Base-by-base conservation (phyloP, 1,140 invertebrate species). In the Halictus rubicundus region DNA sequence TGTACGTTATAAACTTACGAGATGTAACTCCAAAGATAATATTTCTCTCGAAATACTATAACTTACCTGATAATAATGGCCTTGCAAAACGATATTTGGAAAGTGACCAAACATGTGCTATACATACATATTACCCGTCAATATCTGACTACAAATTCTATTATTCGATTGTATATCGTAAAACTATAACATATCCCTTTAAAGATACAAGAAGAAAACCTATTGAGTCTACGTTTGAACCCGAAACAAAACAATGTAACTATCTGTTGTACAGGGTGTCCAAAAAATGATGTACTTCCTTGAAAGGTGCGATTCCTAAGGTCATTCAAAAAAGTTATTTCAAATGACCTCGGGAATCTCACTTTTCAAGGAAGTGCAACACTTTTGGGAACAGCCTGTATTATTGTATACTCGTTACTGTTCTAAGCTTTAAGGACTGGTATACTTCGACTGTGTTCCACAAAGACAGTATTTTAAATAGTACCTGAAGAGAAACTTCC, bases 51-150 rank as follows among this genome's bases (percentile, higher is more conserved):
- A 2, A 68, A 60, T n/a, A 72, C 10, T 66, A 27, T 64, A 72
- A 57, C 54, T 78, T 70, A 84, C 49, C 59, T 83, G 19, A 72
- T 72, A 23, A 65, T 37, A 25, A 82, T 77, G 63, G 81, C 54
- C 81, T 82, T 82, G 60, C 66, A 57, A 69, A 46, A 60, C 46
- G 25, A 78, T 57, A 83, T 21, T 69, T 69, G 23, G 27, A 64
- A 78, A 42, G 23, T 57, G 73, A 73, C 75, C 23, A 79, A 84
- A 74, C 16, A 16, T 54, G 14, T 68, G 39, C 39, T 65, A 19
- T 63, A 72, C 57, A 19, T 52, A 64, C 19, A 23, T 57, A 64
- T 21, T 72, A 54, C 52, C 60, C 61, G 32, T 78, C 23, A 71
- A 64, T 78, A 78, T 64, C 57, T 39, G 68, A 63, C 39, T 77